phyloP scores from a whole-genome alignment of 2,113 vertebrate species.

The Abramis brama region DNA sequence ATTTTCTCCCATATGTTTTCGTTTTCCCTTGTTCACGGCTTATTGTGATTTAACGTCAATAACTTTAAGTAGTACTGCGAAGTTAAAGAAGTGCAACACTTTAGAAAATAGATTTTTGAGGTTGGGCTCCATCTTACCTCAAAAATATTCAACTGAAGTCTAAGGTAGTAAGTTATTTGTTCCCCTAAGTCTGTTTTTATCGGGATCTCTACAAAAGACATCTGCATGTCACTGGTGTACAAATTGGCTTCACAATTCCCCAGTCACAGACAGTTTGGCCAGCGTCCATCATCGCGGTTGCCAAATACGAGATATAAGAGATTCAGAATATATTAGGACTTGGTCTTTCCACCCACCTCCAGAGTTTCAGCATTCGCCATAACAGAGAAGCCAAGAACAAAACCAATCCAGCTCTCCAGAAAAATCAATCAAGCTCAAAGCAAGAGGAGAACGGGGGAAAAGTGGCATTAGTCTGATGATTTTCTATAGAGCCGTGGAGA shows the following conservation, averaged over 20 bases:
- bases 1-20: no score
- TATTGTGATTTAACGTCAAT: no score
- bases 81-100: no score
- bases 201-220: conserved; percentile 29
- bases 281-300: conserved; percentile 32
- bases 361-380: conserved; percentile 10
- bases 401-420: conserved; percentile 13
- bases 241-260: conserved; percentile 42
- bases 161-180: no score
- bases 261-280: conserved; percentile 35
- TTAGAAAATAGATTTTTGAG: no score
- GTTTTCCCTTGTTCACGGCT: no score
- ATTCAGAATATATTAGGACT: conserved; percentile 43
- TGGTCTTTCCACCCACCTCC: background rate
- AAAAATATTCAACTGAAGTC: no score
- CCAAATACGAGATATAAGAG: conserved; percentile 46
- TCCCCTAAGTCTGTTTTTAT: background rate
- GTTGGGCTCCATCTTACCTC: no score
- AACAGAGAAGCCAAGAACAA: conserved; percentile 23
- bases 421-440: conserved; percentile 40
- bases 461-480: conserved; percentile 43
- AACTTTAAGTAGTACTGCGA: no score
- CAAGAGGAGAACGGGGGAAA: conserved; percentile 9
- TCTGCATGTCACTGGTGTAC: conserved; percentile 47
- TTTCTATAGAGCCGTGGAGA: conserved; percentile 51